Evolutionary conservation across 2,113 vertebrate genomes (phyloP).

Genomic region (Scomber scombrus): DNA sequence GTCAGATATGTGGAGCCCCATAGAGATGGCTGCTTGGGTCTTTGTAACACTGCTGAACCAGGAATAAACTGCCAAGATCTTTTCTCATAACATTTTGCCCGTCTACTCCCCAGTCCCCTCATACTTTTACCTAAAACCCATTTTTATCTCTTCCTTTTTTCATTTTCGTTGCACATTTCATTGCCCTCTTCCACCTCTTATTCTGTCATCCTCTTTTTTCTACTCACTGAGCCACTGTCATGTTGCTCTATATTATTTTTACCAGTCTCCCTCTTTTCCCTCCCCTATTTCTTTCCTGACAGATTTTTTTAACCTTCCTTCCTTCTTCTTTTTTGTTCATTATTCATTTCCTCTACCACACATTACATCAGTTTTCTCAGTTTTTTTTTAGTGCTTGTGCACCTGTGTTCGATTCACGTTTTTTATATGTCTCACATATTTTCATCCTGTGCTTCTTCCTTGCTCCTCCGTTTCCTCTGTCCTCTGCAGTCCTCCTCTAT

Average conservation of each 20-base stretch:
- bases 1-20: conserved; percentile 85
- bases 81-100: conserved; percentile 39
- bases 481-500: conserved; percentile 14
- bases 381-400: no score
- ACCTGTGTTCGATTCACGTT: no score
- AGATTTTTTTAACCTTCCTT: conserved; percentile 32
- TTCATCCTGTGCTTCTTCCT: conserved; percentile 24
- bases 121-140: conserved; percentile 55
- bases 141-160: conserved; percentile 77
- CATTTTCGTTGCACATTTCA: conserved; percentile 50
- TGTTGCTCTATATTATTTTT: conserved; percentile 51
- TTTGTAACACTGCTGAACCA: conserved; percentile 89
- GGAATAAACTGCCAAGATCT: conserved; percentile 86
- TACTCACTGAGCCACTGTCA: conserved; percentile 31
- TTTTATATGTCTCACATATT: not conserved
- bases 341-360: conserved; percentile 1
- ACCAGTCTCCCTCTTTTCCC: conserved; percentile 24
- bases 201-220: conserved; percentile 37
- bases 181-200: conserved; percentile 48
- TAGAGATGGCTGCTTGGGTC: conserved; percentile 80
- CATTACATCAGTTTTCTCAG: no score
- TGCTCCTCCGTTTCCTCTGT: conserved; percentile 21
- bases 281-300: conserved; percentile 23
- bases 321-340: conserved; percentile 22
- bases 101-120: conserved; percentile 34